A percentile compares a stretch with the other conserved stretches of the same genome.
Conservation (phyloP, 2,113 vertebrate genomes). For the Eptesicus fuscus region DNA sequence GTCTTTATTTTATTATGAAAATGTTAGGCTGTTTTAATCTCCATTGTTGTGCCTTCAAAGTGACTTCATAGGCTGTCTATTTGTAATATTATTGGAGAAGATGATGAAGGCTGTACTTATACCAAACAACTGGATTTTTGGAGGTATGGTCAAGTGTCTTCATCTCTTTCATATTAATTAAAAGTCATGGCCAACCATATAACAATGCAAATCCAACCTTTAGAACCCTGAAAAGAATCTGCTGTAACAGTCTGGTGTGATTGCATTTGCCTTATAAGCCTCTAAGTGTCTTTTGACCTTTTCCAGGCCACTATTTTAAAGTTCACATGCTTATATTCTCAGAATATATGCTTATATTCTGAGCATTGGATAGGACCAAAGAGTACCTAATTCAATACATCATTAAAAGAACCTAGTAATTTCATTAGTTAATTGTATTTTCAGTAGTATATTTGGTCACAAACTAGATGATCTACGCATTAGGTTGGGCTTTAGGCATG, state of each 20-base stretch:
- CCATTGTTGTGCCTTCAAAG: background rate
- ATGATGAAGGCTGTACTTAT: background rate
- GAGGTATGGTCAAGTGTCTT: background rate
- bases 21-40: background rate
- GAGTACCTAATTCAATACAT: background rate
- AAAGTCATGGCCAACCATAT: background rate
- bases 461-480: background rate
- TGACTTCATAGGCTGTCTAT: background rate
- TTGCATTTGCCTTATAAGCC: background rate
- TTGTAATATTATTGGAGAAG: background rate
- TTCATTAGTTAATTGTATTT: background rate
- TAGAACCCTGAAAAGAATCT: background rate
- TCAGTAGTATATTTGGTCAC: background rate
- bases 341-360: background rate
- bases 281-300: conserved; percentile 8
- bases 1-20: conserved; percentile 2
- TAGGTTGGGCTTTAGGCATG: background rate
- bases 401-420: background rate
- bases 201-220: background rate
- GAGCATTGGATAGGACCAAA: background rate
- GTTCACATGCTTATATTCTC: background rate
- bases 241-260: background rate
- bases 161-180: background rate
- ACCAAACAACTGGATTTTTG: background rate
- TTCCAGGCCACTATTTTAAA: background rate